Conservation (phyloP, 2,888 invertebrate genomes). For the Lordiphosa andalusiaca region DNA sequence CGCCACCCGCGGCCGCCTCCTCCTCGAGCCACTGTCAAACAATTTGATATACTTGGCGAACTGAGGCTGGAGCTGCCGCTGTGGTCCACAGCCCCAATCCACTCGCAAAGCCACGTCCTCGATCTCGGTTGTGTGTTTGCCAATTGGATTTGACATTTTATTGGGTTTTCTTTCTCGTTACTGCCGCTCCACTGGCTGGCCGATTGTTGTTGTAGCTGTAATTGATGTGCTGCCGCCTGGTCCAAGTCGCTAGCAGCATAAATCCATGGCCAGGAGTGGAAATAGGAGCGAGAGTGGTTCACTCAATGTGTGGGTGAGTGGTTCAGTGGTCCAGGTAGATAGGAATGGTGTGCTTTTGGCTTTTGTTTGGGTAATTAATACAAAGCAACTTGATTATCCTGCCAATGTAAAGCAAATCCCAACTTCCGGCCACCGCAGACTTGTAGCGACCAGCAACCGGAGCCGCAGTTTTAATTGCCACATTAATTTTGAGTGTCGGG, state of each 20-base stretch:
- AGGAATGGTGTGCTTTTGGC: constrained; percentile 43
- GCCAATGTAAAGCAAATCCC: constrained; percentile 3
- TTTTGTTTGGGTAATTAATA: constrained; percentile 62
- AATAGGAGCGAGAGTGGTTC: constrained; percentile 8
- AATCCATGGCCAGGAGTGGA: constrained; percentile 43
- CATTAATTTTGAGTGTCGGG: constrained; percentile 48
- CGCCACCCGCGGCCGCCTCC: constrained; percentile 15
- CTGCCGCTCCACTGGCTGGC: constrained; percentile 61
- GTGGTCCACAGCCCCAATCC: constrained; percentile 26
- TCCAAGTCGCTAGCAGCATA: constrained; percentile 58
- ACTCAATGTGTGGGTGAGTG: no score
- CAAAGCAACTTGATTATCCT: constrained; percentile 62
- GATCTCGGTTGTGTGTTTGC: constrained; percentile 46
- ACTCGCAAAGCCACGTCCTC: constrained; percentile 8
- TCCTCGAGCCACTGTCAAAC: constrained; percentile 50
- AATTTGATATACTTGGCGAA: constrained; percentile 67
- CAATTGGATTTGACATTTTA: constrained; percentile 75
- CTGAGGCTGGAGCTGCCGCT: constrained; percentile 36
- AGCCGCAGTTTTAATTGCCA: constrained; percentile 50
- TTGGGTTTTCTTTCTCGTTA: constrained; percentile 70
- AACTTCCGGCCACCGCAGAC: not conserved
- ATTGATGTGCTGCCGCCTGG: constrained; percentile 54
- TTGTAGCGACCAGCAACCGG: constrained; percentile 28
- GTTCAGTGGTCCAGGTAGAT: constrained; percentile 24
- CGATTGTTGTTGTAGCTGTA: constrained; percentile 50